Conservation (phyloP, 2,888 invertebrate genomes). For the Octonoba sinensis region DNA sequence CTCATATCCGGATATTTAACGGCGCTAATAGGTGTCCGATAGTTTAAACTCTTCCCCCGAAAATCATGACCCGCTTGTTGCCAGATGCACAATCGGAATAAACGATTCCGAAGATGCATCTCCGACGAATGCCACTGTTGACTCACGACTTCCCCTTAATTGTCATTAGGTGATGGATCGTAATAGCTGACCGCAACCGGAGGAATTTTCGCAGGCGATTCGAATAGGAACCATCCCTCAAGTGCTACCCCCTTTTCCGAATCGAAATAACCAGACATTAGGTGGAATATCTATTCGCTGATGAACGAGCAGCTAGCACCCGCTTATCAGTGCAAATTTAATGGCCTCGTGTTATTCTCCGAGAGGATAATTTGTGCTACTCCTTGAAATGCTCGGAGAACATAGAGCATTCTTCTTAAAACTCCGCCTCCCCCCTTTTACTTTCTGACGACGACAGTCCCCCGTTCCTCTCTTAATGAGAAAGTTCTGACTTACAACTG, state of each 20-base stretch:
- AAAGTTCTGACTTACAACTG: constrained; percentile 63
- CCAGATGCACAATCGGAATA: constrained; percentile 21
- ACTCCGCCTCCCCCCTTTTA: constrained; percentile 18
- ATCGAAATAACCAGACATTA: constrained; percentile 53
- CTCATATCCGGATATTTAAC: constrained; percentile 37
- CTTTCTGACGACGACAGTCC: constrained; percentile 25
- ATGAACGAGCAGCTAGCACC: constrained; percentile 54
- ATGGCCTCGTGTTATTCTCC: constrained; percentile 62
- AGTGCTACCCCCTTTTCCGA: neutral
- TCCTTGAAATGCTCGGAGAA: constrained; percentile 24
- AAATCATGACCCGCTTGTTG: constrained; percentile 59
- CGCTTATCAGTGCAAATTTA: constrained; percentile 63
- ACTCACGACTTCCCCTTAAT: constrained; percentile 46
- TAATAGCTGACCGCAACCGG: constrained; percentile 62
- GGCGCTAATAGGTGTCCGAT: constrained; percentile 52
- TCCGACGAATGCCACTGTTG: constrained; percentile 38
- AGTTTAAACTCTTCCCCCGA: constrained; percentile 7
- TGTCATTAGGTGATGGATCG: constrained; percentile 61
- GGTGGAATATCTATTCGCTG: constrained; percentile 61
- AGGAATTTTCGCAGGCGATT: constrained; percentile 48
- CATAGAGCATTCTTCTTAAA: constrained; percentile 59
- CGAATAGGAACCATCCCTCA: constrained; percentile 49
- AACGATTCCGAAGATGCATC: constrained; percentile 49
- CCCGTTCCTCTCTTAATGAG: constrained; percentile 55
- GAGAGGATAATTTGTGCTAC: constrained; percentile 62